These are phyloP conservation scores for Eptesicus fuscus DNA, from an alignment of 2,113 vertebrate genomes.

Conservation along the genomic window DNA sequence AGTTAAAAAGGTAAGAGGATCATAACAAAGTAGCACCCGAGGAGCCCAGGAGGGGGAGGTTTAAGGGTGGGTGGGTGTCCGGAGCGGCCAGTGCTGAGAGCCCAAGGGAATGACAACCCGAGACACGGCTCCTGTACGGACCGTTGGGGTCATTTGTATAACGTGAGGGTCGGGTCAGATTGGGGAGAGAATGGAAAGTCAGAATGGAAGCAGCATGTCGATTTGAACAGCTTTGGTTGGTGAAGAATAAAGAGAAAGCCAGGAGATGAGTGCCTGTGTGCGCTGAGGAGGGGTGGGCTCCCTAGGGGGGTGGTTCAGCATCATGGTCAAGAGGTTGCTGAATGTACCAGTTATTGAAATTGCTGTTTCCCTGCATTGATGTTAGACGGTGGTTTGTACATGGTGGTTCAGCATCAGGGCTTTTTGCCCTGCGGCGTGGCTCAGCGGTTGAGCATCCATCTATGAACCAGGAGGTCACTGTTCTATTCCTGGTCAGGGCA, in stretches of 20 bases:
- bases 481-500: too few species aligned
- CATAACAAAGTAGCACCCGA: background rate
- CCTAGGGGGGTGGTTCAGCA: background rate
- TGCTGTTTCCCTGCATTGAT: too few species aligned
- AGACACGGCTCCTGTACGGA: background rate
- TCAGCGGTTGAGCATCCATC: too few species aligned
- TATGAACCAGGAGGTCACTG: too few species aligned
- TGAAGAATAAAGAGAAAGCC: background rate
- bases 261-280: fast-evolving
- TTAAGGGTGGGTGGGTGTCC: background rate
- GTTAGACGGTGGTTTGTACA: too few species aligned
- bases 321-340: background rate
- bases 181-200: background rate
- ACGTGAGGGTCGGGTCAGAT: background rate
- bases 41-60: background rate
- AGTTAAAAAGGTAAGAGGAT: background rate
- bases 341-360: too few species aligned
- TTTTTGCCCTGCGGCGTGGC: background rate
- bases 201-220: background rate
- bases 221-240: background rate
- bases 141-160: background rate
- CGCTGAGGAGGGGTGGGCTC: background rate
- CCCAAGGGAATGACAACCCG: background rate
- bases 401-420: background rate
- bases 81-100: background rate